These are phyloP conservation scores for Drosophila mimetica DNA, from an alignment of 2,888 invertebrate genomes.

Conservation along the genomic window DNA sequence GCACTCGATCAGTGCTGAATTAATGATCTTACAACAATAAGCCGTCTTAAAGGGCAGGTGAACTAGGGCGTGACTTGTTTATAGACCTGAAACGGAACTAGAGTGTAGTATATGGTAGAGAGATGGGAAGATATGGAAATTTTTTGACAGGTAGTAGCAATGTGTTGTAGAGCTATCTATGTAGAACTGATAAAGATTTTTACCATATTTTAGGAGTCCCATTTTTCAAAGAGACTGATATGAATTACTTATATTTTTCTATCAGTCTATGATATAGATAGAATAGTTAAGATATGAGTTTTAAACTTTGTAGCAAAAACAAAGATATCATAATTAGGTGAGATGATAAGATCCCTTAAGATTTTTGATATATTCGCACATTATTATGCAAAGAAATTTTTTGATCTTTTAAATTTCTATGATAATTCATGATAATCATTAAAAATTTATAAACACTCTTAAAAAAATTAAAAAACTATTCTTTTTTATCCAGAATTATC, in stretches of 20 bases:
- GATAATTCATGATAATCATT: too few species aligned
- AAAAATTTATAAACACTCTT: too few species aligned
- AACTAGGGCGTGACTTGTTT: slow-evolving; percentile 21
- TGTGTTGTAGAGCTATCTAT: background rate
- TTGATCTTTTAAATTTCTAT: too few species aligned
- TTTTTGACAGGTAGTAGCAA: background rate
- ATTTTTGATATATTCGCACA: too few species aligned
- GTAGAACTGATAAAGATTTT: background rate
- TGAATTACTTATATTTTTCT: background rate
- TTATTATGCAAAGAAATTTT: too few species aligned
- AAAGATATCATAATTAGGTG: too few species aligned
- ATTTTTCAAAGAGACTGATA: background rate
- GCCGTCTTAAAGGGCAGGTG: slow-evolving; percentile 15
- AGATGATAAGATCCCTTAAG: too few species aligned
- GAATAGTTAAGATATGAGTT: background rate
- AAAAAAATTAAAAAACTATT: too few species aligned
- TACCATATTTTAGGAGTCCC: too few species aligned
- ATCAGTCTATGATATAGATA: too few species aligned
- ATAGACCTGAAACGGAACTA: slow-evolving; percentile 28
- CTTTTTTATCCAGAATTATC: too few species aligned
- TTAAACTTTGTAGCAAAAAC: too few species aligned
- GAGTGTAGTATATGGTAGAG: background rate
- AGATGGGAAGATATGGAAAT: background rate
- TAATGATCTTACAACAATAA: slow-evolving; percentile 22
- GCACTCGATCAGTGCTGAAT: background rate